Evolutionary conservation across 2,113 vertebrate species (phyloP), one percentile per base, ranked within the genome.

Genomic region (Paramisgurnus dabryanus): DNA sequence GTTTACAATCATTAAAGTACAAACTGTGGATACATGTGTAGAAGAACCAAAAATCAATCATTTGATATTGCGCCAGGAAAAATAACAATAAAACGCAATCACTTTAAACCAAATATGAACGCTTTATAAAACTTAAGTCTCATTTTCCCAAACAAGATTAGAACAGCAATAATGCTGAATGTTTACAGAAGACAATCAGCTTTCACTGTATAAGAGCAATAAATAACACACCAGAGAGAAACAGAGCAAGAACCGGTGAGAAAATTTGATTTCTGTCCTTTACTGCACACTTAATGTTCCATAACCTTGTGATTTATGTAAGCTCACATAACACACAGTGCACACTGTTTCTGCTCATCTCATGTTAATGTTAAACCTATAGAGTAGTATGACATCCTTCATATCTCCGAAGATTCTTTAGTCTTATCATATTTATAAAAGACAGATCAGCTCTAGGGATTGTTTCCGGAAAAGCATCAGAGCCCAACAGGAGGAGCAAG

Each of bases 171-270:
- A 55, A 18, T 17, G 10, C 27, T 57, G 34, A 71, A 57, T 41
- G 50, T 72, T 58, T 39, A 40, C 15, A 39, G 9, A 18, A 72
- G 53, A 72, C 69, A 57, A 72, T 57, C 69, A 57, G 0, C 50
- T 57, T 34, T 72, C 50, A 12, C 69, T 57, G 34, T 57, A 57
- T 57, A 27, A 72, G 15, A 57, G 15, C 15, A 18, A 57, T 72
- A 17, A 41, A 40, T n/a, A 57, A 41, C 15, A 41, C 7, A n/a
- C 3, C 7, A 27, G 22, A 65, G 45, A 65, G 68, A 61, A 50
- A 49, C 7, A 41, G 17, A 61, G 22, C 9, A 18, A 22, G 27
- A 34, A 34, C 27, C 2, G 27, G 27, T 34, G 27, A 34, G 27
- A 34, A 34, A 34, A 34, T 34, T 34, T 34, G 27, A 34, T 34